These are phyloP conservation scores for Pelagia noctiluca DNA, from an alignment of 30 jellyfish, hydroid and myxozoan species.

Conservation along the genomic window DNA sequence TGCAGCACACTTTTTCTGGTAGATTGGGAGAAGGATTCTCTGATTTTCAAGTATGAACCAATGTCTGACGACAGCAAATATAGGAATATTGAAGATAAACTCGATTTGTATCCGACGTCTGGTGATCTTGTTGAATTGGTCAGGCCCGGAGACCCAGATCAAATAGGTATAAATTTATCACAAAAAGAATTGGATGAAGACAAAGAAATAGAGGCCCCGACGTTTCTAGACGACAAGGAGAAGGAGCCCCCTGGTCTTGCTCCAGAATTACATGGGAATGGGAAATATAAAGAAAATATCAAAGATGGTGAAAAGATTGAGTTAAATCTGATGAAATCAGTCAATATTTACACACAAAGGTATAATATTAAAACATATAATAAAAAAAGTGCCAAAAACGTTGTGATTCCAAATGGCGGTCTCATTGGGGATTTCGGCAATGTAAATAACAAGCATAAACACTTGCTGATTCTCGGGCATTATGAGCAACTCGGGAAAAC, in stretches of 20 bases:
- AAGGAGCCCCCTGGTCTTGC: not conserved
- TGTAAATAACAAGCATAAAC: conserved; percentile 21
- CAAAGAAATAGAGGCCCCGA: too few species aligned
- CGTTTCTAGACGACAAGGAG: not conserved
- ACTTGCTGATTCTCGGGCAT: conserved; percentile 87
- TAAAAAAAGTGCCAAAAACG: conserved; percentile 30
- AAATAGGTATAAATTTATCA: not conserved
- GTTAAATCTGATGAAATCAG: not conserved
- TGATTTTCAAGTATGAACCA: not conserved
- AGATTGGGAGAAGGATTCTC: not conserved
- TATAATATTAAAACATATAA: not conserved
- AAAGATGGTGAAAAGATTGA: not conserved
- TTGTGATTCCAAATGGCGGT: conserved; percentile 26
- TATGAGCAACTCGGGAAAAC: conserved; percentile 98
- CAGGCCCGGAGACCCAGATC: not conserved
- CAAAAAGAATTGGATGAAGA: not conserved
- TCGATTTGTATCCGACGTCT: not conserved
- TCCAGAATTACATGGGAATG: not conserved
- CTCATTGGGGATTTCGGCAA: not conserved
- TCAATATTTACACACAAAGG: conserved; percentile 26
- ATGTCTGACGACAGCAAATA: not conserved
- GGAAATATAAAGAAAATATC: not conserved
- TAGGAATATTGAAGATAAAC: not conserved
- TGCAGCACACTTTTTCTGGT: not conserved
- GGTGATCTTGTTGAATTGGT: too few species aligned